Evolutionary conservation across 2,888 invertebrate genomes (phyloP), one percentile per base, ranked within the genome.

Genomic region (Eristalinus sepulchralis): DNA sequence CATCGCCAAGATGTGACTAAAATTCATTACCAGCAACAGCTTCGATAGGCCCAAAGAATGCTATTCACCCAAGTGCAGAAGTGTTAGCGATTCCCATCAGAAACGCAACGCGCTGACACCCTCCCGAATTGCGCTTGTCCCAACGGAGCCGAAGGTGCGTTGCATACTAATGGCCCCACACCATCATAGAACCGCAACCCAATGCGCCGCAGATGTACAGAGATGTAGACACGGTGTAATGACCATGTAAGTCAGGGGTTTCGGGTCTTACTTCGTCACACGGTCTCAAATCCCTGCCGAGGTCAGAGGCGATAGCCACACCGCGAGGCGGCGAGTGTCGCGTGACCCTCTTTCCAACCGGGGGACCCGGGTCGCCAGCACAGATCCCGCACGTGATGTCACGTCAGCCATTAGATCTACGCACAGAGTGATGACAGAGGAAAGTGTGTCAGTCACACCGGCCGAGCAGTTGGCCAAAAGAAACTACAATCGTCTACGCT

Each of bases 1-100:
- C 75, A 70, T 64, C 55, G 55, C 34, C 6, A 59, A 82, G 85
- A 85, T 85, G 85, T 85, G 85, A 85, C 85, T 85, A 73, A 82
- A 85, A 85, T 85, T 64, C 63, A 53, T 71, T 67, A 72, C 66
- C 34, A n/a, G 20, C 47, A 11, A 36, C 66, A 55, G 64, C 57
- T 39, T 60, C 27, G 22, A n/a, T n/a, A 60, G 24, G 17, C 68
- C 67, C 53, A 11, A 63, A 63, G 71, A 71, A 81, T 83, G 66
- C 68, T 62, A 72, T 71, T 67, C 47, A 82, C 59, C 62, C 47
- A 67, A 72, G 67, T 76, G 76, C 81, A 85, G 22, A 2, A 39
- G 34, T 59, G 66, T 82, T 71, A 71, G 10, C 59, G 57, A 73
- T 83, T 83, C 68, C 24, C 57, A 72, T 72, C 62, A 62, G 67